A percentile compares a stretch with the other conserved stretches of the same genome.
Evolutionary conservation across 2,888 invertebrate species (phyloP).

Genomic region (Yponomeuta cagnagella): DNA sequence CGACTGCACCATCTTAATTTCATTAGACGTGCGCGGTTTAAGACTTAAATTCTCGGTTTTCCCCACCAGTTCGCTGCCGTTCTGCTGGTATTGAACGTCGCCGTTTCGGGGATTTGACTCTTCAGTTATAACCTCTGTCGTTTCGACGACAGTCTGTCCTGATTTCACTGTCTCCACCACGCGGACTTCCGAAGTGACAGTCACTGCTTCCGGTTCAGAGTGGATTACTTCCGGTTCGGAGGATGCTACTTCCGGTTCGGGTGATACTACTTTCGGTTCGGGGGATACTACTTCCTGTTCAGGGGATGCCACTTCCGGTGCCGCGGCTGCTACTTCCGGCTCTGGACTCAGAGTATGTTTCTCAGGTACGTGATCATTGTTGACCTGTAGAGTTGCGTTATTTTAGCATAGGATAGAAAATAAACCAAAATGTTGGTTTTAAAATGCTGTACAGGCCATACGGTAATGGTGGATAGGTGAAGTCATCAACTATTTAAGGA

Average conservation of each 20-base stretch:
- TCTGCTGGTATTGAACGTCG: constrained; percentile 29
- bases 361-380: constrained; percentile 1
- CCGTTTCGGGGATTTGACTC: constrained; percentile 23
- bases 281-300: not conserved
- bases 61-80: constrained; percentile 7
- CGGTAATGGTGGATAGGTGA: too few species aligned
- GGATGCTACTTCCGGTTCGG: constrained; percentile 24
- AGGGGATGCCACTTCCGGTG: not conserved
- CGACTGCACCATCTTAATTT: constrained; percentile 58
- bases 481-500: too few species aligned
- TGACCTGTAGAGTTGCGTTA: not conserved
- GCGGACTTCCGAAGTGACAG: constrained; percentile 19
- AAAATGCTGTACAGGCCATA: too few species aligned
- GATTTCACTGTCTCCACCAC: constrained; percentile 16
- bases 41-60: constrained; percentile 24
- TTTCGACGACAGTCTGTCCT: constrained; percentile 19
- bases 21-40: constrained; percentile 52
- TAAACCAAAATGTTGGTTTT: too few species aligned
- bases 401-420: too few species aligned
- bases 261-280: not conserved
- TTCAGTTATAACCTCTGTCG: constrained; percentile 13
- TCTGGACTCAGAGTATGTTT: constrained; percentile 6
- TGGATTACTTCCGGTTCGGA: constrained; percentile 16
- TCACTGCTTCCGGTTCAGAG: constrained; percentile 23
- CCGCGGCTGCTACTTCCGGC: not conserved